These are phyloP conservation scores for Invenusta paracnida DNA, from an alignment of 2,888 invertebrate genomes.

Conservation along the genomic window DNA sequence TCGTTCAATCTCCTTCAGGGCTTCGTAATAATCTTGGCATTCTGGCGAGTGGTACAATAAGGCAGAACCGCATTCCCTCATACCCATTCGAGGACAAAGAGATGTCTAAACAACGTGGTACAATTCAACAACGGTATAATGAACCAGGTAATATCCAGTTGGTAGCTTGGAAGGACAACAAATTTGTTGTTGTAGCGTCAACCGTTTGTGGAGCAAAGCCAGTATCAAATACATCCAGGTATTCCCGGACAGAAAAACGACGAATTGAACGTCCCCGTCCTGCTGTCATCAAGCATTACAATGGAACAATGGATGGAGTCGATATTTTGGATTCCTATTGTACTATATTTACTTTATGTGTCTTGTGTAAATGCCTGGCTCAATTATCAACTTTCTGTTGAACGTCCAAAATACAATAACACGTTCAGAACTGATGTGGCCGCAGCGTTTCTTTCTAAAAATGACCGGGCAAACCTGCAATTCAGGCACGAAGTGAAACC, in stretches of 20 bases:
- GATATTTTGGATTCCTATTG: background rate
- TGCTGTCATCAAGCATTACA: background rate
- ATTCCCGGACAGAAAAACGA: constrained; percentile 9
- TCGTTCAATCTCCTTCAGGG: background rate
- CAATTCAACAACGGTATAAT: background rate
- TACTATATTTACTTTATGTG: background rate
- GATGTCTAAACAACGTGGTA: background rate
- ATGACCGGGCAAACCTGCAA: background rate
- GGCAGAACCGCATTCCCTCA: background rate
- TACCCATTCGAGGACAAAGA: background rate
- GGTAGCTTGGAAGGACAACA: constrained; percentile 6
- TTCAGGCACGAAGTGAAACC: background rate
- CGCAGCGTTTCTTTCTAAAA: background rate
- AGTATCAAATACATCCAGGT: background rate
- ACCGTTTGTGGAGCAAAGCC: background rate
- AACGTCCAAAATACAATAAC: background rate
- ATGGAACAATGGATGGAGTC: background rate
- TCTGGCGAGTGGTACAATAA: background rate
- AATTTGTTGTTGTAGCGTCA: constrained; percentile 5
- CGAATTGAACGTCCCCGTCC: background rate
- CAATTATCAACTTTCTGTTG: background rate
- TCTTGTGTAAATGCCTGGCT: constrained; percentile 24
- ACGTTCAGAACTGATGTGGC: background rate
- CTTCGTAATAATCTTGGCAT: background rate
- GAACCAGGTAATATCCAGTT: background rate